Evolutionary conservation across 2,888 invertebrate species (phyloP).

Genomic region (Pseudeuparius sepicola): DNA sequence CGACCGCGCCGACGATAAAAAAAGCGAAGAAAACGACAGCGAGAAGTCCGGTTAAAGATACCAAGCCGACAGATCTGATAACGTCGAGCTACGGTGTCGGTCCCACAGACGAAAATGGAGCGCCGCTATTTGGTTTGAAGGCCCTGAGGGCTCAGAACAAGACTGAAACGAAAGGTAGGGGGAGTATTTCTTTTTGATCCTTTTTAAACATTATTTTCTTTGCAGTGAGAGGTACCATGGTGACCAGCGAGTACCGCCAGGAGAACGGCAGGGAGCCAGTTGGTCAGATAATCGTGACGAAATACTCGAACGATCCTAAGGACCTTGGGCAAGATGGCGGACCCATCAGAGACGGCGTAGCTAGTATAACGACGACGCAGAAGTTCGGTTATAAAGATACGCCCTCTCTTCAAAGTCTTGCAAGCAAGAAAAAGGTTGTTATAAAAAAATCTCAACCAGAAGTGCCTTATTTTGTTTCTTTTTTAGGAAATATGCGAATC

Average conservation of each 20-base stretch:
- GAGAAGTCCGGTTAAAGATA: slow-evolving; percentile 34
- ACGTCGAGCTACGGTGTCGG: slow-evolving; percentile 77
- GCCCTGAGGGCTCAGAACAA: slow-evolving; percentile 54
- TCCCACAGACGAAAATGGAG: slow-evolving; percentile 70
- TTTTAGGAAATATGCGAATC: slow-evolving; percentile 29
- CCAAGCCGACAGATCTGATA: slow-evolving; percentile 51
- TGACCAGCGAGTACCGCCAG: slow-evolving; percentile 57
- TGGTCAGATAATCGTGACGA: slow-evolving; percentile 58
- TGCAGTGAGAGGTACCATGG: slow-evolving; percentile 61
- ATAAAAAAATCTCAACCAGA: no score
- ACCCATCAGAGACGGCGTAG: slow-evolving; percentile 27
- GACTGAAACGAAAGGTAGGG: slow-evolving; percentile 56
- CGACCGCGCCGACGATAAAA: slow-evolving; percentile 20
- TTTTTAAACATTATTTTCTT: slow-evolving; percentile 6
- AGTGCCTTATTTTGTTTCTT: slow-evolving; percentile 9
- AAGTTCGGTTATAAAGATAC: slow-evolving; percentile 37
- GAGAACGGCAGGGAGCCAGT: slow-evolving; percentile 60
- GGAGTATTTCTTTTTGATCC: no score
- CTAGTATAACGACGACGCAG: slow-evolving; percentile 38
- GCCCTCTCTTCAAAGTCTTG: slow-evolving; percentile 31
- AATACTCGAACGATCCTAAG: slow-evolving; percentile 57
- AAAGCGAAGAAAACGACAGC: slow-evolving; percentile 19
- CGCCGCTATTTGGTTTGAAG: slow-evolving; percentile 68
- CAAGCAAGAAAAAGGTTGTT: slow-evolving; percentile 28
- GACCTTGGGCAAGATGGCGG: slow-evolving; percentile 36